Evolutionary conservation across 1,140 invertebrate species (phyloP).

Genomic region (Brachionus manjavacas): DNA sequence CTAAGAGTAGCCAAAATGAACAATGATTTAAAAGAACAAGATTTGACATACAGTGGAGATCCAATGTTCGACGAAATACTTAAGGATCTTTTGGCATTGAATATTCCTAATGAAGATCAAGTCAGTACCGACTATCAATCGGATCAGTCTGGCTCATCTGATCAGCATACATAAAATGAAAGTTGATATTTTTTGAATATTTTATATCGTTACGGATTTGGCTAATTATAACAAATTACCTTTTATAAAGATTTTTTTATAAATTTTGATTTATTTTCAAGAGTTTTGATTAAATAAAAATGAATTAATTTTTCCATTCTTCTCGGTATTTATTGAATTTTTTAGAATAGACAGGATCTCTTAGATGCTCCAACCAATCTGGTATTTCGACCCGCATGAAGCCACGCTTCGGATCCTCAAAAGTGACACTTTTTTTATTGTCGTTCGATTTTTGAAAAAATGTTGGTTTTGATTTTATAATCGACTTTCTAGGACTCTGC

Average conservation of each 20-base stretch:
- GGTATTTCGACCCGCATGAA: slow-evolving; percentile 1
- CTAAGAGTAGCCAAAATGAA: slow-evolving; percentile 40
- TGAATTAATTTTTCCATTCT: slow-evolving; percentile 9
- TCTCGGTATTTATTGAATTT: background rate
- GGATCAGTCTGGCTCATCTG: background rate
- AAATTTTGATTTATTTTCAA: background rate
- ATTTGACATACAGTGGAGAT: slow-evolving; percentile 30
- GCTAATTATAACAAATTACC: background rate
- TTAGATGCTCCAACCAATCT: slow-evolving; percentile 3
- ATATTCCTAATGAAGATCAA: background rate
- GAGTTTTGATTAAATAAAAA: background rate
- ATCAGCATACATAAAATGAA: background rate
- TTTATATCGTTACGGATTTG: background rate
- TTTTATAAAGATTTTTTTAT: background rate
- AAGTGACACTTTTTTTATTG: slow-evolving; percentile 7
- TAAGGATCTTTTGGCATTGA: slow-evolving; percentile 20
- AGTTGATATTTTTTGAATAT: background rate
- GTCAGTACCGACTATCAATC: background rate
- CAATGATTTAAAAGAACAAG: slow-evolving; percentile 41
- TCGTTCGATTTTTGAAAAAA: background rate
- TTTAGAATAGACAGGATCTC: slow-evolving; percentile 13
- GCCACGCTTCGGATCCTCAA: slow-evolving; percentile 11
- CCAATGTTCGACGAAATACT: slow-evolving; percentile 42
- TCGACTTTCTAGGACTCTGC: background rate
- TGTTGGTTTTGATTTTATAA: background rate